Evolutionary conservation across 2,797 vertebrate species (phyloP).

Genomic region (Acanthiza pusilla): DNA sequence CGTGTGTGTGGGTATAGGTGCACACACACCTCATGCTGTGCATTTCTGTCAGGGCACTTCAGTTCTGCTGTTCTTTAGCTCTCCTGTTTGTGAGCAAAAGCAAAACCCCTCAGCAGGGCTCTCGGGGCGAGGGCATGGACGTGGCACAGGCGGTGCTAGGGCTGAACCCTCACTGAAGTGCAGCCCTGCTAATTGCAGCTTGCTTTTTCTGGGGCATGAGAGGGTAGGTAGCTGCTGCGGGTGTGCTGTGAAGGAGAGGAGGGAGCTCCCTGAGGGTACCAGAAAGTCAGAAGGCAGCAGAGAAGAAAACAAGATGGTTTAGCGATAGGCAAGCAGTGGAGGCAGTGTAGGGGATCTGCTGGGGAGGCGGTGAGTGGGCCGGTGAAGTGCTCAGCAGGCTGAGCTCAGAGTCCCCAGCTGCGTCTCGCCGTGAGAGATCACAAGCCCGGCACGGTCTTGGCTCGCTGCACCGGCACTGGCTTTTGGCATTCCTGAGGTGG

Average conservation of each 20-base stretch:
- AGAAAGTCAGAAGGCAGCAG: conserved; percentile 21
- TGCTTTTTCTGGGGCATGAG: not conserved
- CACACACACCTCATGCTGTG: conserved; percentile 63
- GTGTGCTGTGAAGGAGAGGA: not conserved
- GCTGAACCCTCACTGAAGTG: not conserved
- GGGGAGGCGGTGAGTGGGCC: conserved; percentile 39
- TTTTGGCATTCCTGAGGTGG: not conserved
- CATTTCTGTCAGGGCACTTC: conserved; percentile 71
- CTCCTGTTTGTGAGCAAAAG: not conserved
- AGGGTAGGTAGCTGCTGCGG: not conserved
- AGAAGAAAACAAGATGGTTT: not conserved
- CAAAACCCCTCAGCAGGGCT: conserved; percentile 11
- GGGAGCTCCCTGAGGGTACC: not conserved
- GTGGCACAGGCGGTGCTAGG: not conserved
- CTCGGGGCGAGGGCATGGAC: not conserved
- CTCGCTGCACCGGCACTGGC: not conserved
- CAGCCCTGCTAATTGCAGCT: not conserved
- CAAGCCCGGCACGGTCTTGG: not conserved
- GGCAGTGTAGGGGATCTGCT: not conserved
- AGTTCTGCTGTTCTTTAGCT: conserved; percentile 38
- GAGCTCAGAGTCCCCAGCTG: conserved; percentile 45
- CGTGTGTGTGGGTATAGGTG: conserved; percentile 49
- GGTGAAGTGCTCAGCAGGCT: conserved; percentile 58
- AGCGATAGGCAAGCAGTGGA: not conserved
- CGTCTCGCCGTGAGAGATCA: conserved; percentile 13